phyloP scores from a whole-genome alignment of 2,888 invertebrate species.

The Drosophila tripunctata region DNA sequence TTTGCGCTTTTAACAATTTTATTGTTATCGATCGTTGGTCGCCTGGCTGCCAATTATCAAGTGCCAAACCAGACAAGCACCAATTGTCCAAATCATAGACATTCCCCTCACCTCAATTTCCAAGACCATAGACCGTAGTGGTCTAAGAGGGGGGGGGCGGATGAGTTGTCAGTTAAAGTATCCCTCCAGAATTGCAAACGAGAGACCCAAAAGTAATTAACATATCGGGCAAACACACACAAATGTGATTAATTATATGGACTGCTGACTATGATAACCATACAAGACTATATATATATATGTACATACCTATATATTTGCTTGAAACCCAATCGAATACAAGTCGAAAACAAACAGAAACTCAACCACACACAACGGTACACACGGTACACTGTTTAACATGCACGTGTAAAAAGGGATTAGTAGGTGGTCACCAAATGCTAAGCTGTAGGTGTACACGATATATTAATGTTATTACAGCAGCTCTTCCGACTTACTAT shows the following conservation, averaged over 20 bases:
- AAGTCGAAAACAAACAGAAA: slow-evolving; percentile 14
- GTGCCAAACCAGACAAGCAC: slow-evolving; percentile 49
- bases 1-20: slow-evolving; percentile 78
- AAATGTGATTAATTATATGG: slow-evolving; percentile 55
- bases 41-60: slow-evolving; percentile 75
- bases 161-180: neutral
- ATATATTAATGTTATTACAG: slow-evolving; percentile 41
- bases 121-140: too few relatives aligned
- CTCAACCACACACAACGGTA: neutral
- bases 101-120: too few relatives aligned
- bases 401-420: slow-evolving; percentile 44
- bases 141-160: too few relatives aligned
- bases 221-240: slow-evolving; percentile 20
- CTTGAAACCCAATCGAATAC: slow-evolving; percentile 20
- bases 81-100: slow-evolving; percentile 42
- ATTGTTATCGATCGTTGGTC: slow-evolving; percentile 77
- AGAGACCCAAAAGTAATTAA: slow-evolving; percentile 21
- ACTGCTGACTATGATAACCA: slow-evolving; percentile 20
- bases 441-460: slow-evolving; percentile 39
- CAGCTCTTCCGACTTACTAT: slow-evolving; percentile 15
- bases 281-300: neutral
- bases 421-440: slow-evolving; percentile 53
- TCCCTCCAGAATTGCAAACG: neutral
- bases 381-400: neutral
- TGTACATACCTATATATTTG: slow-evolving; percentile 1